A percentile compares a stretch with the other conserved stretches of the same genome.
Conservation (phyloP, 2,113 vertebrate genomes). For the Mionectes macconnelli region DNA sequence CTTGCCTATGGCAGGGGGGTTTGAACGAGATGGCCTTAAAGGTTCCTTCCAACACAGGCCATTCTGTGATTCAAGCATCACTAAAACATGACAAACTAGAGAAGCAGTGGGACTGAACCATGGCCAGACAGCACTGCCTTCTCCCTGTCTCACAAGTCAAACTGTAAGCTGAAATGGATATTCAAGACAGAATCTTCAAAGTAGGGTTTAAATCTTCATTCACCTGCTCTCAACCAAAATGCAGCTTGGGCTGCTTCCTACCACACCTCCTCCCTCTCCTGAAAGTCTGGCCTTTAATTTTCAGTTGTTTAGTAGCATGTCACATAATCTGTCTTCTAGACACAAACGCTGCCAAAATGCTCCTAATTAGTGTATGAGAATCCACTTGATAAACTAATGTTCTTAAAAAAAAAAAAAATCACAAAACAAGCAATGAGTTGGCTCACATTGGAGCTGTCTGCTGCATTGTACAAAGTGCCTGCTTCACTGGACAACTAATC, state of each 20-base stretch:
- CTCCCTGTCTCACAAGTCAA: background rate
- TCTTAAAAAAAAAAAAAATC: background rate
- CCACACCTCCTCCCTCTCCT: background rate
- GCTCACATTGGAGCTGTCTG: background rate
- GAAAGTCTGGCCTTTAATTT: background rate
- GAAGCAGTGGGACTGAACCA: background rate
- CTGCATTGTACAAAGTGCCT: constrained; percentile 27
- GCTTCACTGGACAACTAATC: constrained; percentile 41
- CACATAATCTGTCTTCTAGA: background rate
- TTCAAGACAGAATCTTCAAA: background rate
- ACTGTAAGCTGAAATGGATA: background rate
- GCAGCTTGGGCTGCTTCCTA: background rate
- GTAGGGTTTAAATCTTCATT: background rate
- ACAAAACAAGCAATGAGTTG: background rate
- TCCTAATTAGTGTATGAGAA: background rate
- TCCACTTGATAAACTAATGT: background rate
- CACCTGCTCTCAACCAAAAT: background rate
- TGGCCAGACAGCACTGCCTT: background rate
- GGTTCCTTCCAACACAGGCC: background rate
- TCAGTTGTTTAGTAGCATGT: background rate
- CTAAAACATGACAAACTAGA: background rate
- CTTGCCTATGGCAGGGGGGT: background rate
- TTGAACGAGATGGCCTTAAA: background rate
- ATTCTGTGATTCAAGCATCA: background rate
- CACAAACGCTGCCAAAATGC: background rate